phyloP scores from a whole-genome alignment of 1,140 invertebrate genomes.

The Drosophila burlai region DNA sequence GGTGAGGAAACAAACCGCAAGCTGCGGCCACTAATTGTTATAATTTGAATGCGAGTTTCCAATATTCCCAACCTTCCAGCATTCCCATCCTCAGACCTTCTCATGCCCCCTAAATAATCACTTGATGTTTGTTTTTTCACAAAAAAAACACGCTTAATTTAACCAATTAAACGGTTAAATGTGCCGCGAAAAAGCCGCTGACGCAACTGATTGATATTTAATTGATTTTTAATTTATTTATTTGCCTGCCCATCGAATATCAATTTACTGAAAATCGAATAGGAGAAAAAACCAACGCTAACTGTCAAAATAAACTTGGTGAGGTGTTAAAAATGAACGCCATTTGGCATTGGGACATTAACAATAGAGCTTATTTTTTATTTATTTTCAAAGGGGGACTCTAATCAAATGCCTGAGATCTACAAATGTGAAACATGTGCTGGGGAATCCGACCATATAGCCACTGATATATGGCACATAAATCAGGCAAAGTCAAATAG shows the following conservation, averaged over 20 bases:
- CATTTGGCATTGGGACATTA: slow-evolving; percentile 64
- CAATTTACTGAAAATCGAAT: slow-evolving; percentile 41
- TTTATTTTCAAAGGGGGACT: slow-evolving; percentile 9
- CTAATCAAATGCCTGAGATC: slow-evolving; percentile 62
- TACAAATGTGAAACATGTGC: slow-evolving; percentile 77
- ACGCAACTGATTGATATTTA: slow-evolving; percentile 74
- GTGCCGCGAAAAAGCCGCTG: slow-evolving; percentile 40
- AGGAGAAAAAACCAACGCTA: slow-evolving; percentile 22
- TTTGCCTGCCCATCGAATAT: slow-evolving; percentile 66
- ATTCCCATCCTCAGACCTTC: background rate
- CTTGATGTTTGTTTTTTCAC: slow-evolving; percentile 37
- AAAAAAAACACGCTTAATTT: slow-evolving; percentile 47
- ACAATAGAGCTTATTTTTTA: slow-evolving; percentile 31
- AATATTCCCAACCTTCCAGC: slow-evolving; percentile 10
- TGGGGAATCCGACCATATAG: slow-evolving; percentile 34
- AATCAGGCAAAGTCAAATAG: slow-evolving; percentile 60
- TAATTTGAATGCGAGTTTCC: slow-evolving; percentile 48
- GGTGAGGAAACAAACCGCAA: slow-evolving; percentile 34
- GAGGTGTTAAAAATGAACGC: slow-evolving; percentile 68
- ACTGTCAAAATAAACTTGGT: slow-evolving; percentile 52
- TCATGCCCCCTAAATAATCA: slow-evolving; percentile 2
- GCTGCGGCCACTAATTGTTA: slow-evolving; percentile 59
- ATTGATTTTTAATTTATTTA: slow-evolving; percentile 76
- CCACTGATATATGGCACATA: slow-evolving; percentile 63
- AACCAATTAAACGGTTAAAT: slow-evolving; percentile 68